Conservation (phyloP, 2,113 vertebrate species). For the Cichladusa arquata region DNA sequence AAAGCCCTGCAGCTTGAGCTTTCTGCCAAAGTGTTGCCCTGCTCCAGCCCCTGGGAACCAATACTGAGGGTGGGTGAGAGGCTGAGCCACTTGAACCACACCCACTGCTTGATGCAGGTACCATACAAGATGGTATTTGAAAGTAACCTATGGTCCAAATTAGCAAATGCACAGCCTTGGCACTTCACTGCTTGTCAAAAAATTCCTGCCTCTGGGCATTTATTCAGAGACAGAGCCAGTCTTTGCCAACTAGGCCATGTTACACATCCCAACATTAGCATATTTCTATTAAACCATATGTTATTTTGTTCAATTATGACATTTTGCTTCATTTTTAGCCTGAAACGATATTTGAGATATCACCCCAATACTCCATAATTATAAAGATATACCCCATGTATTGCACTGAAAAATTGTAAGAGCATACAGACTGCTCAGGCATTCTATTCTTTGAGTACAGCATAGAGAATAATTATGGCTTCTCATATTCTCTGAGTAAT, state of each 20-base stretch:
- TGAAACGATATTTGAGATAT: not conserved
- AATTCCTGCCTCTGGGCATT: not conserved
- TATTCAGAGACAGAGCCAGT: not conserved
- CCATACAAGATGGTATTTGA: not conserved
- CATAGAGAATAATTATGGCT: constrained; percentile 58
- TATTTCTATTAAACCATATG: constrained; percentile 24
- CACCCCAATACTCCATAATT: not conserved
- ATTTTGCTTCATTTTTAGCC: not conserved
- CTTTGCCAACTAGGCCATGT: not conserved
- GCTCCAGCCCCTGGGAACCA: not conserved
- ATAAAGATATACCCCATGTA: constrained; percentile 10
- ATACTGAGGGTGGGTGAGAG: rapidly evolving
- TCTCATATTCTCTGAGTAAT: constrained; percentile 66
- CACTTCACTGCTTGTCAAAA: not conserved
- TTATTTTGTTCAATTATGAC: constrained; percentile 23
- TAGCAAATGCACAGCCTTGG: not conserved
- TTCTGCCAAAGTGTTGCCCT: not conserved
- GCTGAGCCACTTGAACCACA: not conserved
- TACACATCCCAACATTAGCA: not conserved
- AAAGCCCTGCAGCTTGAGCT: not conserved
- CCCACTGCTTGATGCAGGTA: not conserved
- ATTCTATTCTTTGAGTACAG: constrained; percentile 54
- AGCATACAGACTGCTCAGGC: not conserved
- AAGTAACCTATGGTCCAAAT: not conserved
- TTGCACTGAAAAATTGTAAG: not conserved